These are phyloP conservation scores for Phymastichus coffea DNA, from an alignment of 1,140 invertebrate species.

Conservation along the genomic window DNA sequence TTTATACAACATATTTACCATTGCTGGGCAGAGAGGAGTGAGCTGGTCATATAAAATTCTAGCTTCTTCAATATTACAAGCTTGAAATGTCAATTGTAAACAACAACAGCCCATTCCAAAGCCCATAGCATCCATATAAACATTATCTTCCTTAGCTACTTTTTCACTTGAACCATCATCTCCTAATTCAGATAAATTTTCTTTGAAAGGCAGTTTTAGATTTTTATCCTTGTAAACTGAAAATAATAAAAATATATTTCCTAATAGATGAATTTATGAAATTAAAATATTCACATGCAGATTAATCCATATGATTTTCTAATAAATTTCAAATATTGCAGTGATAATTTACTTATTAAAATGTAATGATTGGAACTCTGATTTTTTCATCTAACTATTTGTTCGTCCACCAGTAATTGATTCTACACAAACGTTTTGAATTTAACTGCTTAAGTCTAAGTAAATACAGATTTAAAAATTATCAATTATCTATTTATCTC, in stretches of 20 bases:
- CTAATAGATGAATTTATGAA: conserved; percentile 5
- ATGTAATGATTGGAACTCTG: no score
- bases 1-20: conserved; percentile 64
- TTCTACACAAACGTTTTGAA: no score
- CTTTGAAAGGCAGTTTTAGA: conserved; percentile 70
- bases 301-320: no score
- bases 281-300: no score
- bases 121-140: conserved; percentile 98
- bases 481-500: no score
- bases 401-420: no score
- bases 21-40: conserved; percentile 94
- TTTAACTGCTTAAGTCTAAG: no score
- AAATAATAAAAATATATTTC: conserved; percentile 35
- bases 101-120: conserved; percentile 99
- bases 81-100: conserved; percentile 94
- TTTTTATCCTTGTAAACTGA: conserved; percentile 89
- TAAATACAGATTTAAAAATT: no score
- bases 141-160: conserved; percentile 77
- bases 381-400: no score
- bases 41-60: conserved; percentile 96
- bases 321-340: conserved; percentile 7
- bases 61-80: conserved; percentile 96
- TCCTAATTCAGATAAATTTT: conserved; percentile 65
- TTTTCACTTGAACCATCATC: conserved; percentile 71
- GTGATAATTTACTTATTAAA: not conserved